Conservation (phyloP, 2,113 vertebrate genomes). For the Brevimyrus niger region DNA sequence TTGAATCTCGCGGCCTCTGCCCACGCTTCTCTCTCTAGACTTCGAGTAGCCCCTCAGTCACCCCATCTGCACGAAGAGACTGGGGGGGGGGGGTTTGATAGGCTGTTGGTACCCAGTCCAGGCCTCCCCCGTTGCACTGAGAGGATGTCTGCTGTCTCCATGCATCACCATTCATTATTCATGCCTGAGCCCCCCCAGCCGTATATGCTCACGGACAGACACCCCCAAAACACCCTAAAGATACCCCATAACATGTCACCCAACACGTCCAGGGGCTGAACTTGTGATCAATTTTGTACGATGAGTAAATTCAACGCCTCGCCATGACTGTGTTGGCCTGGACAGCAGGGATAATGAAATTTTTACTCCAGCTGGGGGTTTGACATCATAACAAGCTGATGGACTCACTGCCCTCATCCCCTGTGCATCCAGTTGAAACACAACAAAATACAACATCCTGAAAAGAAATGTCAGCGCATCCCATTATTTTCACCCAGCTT, state of each 20-base stretch:
- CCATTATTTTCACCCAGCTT: not conserved
- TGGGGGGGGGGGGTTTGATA: not conserved
- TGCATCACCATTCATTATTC: slow-evolving; percentile 7
- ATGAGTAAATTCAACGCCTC: not conserved
- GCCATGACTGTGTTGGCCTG: not conserved
- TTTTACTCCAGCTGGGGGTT: not conserved
- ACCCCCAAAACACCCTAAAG: not conserved
- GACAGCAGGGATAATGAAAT: not conserved
- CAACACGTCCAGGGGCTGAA: not conserved
- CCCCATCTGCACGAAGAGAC: not conserved
- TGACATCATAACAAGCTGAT: not conserved
- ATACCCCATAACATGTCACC: not conserved
- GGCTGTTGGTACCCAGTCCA: not conserved
- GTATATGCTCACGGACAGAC: slow-evolving; percentile 9
- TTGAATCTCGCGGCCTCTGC: not conserved
- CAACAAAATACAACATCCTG: not conserved
- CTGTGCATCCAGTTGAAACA: not conserved
- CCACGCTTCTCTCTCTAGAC: not conserved
- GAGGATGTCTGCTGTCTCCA: not conserved
- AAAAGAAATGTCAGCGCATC: not conserved
- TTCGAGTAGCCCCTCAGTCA: not conserved
- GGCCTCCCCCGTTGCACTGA: not conserved
- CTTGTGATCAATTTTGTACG: not conserved
- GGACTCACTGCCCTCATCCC: not conserved
- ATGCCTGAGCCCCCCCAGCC: not conserved